phyloP scores from a whole-genome alignment of 2,113 vertebrate genomes.

The Ammodytes dubius region DNA sequence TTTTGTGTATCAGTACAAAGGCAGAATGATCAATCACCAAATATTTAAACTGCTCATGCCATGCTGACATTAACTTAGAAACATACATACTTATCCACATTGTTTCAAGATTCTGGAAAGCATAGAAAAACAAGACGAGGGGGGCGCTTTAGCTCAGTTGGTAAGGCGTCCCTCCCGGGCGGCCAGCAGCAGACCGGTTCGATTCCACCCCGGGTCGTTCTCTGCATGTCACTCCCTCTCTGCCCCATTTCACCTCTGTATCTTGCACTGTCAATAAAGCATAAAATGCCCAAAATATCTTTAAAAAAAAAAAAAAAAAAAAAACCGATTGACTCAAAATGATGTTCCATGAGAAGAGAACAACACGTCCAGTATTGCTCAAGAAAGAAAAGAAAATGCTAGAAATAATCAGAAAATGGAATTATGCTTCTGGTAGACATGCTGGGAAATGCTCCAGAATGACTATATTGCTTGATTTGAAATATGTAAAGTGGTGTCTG shows the following conservation, averaged over 20 bases:
- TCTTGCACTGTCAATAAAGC: no score
- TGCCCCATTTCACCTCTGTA: no score
- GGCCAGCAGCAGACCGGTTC: no score
- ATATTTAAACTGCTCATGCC: not conserved
- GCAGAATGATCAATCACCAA: not conserved
- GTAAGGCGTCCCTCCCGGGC: no score
- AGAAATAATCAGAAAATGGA: not conserved
- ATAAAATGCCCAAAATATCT: no score
- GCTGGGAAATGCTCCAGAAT: not conserved
- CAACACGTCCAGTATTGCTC: not conserved
- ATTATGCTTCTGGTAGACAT: conserved; percentile 1
- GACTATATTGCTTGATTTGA: not conserved
- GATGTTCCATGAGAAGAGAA: not conserved
- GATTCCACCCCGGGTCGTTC: no score
- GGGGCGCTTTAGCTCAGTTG: no score
- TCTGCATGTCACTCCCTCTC: no score
- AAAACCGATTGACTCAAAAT: not conserved
- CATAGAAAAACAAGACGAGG: conserved; percentile 7
- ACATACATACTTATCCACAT: not conserved
- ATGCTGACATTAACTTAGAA: not conserved
- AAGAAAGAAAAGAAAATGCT: not conserved
- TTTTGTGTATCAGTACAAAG: not conserved
- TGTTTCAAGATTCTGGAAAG: not conserved
- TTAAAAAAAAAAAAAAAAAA: no score
- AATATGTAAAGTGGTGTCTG: conserved; percentile 6